A percentile compares a stretch with the other conserved stretches of the same genome.
These are phyloP conservation scores for Periphyllus acericola DNA, from an alignment of 2,888 invertebrate genomes.

Conservation along the genomic window DNA sequence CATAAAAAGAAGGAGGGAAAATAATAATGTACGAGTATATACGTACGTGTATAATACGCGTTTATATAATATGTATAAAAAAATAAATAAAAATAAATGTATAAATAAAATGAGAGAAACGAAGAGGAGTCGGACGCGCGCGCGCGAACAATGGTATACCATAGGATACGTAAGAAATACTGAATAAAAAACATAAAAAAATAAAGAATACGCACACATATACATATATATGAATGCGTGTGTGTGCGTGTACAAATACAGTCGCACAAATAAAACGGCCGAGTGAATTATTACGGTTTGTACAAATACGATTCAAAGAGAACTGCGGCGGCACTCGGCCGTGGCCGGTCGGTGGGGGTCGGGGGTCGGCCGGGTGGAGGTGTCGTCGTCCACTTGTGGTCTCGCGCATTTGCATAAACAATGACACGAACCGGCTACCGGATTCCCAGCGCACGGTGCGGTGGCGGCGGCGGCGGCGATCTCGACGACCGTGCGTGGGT, in stretches of 20 bases:
- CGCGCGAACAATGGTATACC: conserved; percentile 34
- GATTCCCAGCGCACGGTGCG: conserved; percentile 42
- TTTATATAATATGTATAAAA: not conserved
- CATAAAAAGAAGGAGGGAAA: not conserved
- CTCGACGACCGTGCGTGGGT: conserved; percentile 46
- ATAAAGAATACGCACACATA: not conserved
- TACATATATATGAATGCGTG: too few relatives aligned
- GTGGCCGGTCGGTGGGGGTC: not conserved
- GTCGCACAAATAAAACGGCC: conserved; percentile 39
- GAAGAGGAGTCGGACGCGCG: conserved; percentile 20
- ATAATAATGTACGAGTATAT: not conserved
- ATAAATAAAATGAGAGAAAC: not conserved
- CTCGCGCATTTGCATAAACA: conserved; percentile 59
- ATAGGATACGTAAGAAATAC: not conserved
- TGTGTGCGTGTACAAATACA: not conserved
- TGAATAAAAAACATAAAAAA: not conserved
- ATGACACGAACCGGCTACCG: conserved; percentile 62
- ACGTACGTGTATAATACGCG: not conserved
- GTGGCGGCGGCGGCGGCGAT: conserved; percentile 10
- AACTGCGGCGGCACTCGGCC: not conserved
- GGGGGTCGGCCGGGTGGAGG: conserved; percentile 21
- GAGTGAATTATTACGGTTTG: conserved; percentile 58
- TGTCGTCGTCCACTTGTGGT: conserved; percentile 55
- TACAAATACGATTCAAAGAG: conserved; percentile 44
- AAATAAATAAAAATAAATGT: too few relatives aligned